Conservation (phyloP, 1,140 invertebrate genomes). For the Bombus pyrosoma region DNA sequence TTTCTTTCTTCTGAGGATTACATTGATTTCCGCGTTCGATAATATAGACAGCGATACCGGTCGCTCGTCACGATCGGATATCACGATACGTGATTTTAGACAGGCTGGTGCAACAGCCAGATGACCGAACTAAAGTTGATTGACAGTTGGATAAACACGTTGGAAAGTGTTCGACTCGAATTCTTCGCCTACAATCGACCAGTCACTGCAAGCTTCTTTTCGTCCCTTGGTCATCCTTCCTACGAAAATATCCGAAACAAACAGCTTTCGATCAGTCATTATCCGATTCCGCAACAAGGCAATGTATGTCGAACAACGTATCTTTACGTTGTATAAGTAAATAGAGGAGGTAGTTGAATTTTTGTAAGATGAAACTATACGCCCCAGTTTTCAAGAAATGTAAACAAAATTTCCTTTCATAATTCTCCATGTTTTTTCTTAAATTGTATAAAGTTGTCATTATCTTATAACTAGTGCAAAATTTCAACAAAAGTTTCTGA, state of each 20-base stretch:
- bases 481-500: background rate
- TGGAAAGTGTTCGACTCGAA: slow-evolving; percentile 53
- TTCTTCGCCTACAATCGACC: slow-evolving; percentile 58
- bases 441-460: too few species aligned
- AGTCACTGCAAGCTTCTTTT: slow-evolving; percentile 62
- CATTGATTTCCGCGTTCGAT: slow-evolving; percentile 44
- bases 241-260: slow-evolving; percentile 61
- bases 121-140: slow-evolving; percentile 62
- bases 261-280: background rate
- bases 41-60: slow-evolving; percentile 32
- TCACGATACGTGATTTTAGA: slow-evolving; percentile 56
- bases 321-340: slow-evolving; percentile 2
- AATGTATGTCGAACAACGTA: slow-evolving; percentile 3
- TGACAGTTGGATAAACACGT: slow-evolving; percentile 74
- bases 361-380: background rate
- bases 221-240: slow-evolving; percentile 45
- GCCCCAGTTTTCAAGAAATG: too few species aligned
- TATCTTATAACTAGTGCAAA: background rate
- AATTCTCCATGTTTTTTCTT: too few species aligned
- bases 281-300: background rate
- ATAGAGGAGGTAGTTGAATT: background rate
- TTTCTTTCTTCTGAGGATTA: background rate
- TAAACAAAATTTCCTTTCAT: too few species aligned
- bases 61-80: slow-evolving; percentile 59
- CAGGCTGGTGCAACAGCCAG: slow-evolving; percentile 55